These are phyloP conservation scores for Pseudonaja textilis DNA, from an alignment of 2,113 vertebrate genomes.

Conservation along the genomic window DNA sequence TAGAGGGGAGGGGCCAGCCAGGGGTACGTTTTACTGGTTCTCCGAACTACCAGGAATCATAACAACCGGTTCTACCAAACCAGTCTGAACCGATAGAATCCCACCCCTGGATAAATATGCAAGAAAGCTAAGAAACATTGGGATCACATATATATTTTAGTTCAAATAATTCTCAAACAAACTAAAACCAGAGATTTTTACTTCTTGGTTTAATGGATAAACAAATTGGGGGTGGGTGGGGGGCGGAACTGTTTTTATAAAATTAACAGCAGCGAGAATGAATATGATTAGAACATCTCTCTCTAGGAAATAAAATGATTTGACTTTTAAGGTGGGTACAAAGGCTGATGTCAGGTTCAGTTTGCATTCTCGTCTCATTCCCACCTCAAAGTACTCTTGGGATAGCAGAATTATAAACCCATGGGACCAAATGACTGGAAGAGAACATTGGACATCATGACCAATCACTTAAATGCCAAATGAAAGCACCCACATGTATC, in stretches of 20 bases:
- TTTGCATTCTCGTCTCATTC: not conserved
- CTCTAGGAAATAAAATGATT: not conserved
- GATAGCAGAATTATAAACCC: not conserved
- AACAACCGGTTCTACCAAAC: too few species aligned
- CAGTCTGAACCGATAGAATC: too few species aligned
- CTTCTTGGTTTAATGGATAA: not conserved
- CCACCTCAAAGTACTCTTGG: not conserved
- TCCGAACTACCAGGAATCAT: too few species aligned
- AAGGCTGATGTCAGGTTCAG: too few species aligned
- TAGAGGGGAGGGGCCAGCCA: too few species aligned
- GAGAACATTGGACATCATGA: not conserved
- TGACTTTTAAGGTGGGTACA: not conserved
- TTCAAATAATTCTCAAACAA: not conserved
- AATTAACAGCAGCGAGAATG: not conserved
- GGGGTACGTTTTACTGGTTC: too few species aligned
- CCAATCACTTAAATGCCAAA: not conserved
- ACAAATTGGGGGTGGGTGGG: not conserved
- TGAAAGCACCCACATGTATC: not conserved
- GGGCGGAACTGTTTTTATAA: not conserved
- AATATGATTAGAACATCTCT: not conserved
- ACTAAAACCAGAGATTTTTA: not conserved
- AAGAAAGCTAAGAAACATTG: not conserved
- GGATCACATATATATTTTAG: not conserved
- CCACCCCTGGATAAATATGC: not conserved
- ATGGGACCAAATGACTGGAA: not conserved